A percentile compares a stretch with the other conserved stretches of the same genome.
Evolutionary conservation across 1,140 invertebrate genomes (phyloP).

Genomic region (Drosophila asahinai): DNA sequence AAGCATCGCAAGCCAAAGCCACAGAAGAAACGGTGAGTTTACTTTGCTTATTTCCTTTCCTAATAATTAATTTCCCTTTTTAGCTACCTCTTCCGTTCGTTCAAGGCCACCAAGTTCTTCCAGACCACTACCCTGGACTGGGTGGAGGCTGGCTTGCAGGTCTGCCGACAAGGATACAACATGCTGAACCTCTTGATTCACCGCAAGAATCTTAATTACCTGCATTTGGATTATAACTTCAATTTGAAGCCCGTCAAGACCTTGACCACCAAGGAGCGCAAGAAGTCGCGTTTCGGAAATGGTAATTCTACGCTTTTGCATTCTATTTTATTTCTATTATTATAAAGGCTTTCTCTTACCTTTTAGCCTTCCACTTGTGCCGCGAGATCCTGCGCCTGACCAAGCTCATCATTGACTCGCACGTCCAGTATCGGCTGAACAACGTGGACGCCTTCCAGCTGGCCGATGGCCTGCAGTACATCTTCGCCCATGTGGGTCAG

Average conservation of each 20-base stretch:
- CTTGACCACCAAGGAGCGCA: conserved; percentile 99
- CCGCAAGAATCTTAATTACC: conserved; percentile 99
- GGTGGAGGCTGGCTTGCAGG: conserved; percentile 99
- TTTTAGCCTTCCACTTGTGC: conserved; percentile 97
- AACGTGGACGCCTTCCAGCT: conserved; percentile 99
- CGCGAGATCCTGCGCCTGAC: conserved; percentile 98
- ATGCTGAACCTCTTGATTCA: conserved; percentile 99
- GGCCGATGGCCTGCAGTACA: conserved; percentile 99
- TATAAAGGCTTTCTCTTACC: background rate
- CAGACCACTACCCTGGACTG: conserved; percentile 99
- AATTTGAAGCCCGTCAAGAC: conserved; percentile 99
- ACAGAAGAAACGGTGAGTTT: conserved; percentile 95
- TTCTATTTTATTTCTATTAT: background rate
- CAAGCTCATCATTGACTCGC: conserved; percentile 99
- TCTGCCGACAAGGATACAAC: conserved; percentile 99
- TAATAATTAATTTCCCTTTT: conserved; percentile 62
- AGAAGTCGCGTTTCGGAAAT: conserved; percentile 99
- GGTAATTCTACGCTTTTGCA: conserved; percentile 86
- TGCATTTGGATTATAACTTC: conserved; percentile 99
- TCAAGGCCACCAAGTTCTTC: conserved; percentile 99
- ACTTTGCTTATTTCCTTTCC: background rate
- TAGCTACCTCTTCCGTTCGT: conserved; percentile 97
- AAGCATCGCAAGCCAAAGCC: conserved; percentile 99
- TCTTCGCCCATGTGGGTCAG: conserved; percentile 99
- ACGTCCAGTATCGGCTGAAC: conserved; percentile 99